These are phyloP conservation scores for Brachypalpus laphriformis DNA, from an alignment of 2,888 invertebrate genomes.

Conservation along the genomic window DNA sequence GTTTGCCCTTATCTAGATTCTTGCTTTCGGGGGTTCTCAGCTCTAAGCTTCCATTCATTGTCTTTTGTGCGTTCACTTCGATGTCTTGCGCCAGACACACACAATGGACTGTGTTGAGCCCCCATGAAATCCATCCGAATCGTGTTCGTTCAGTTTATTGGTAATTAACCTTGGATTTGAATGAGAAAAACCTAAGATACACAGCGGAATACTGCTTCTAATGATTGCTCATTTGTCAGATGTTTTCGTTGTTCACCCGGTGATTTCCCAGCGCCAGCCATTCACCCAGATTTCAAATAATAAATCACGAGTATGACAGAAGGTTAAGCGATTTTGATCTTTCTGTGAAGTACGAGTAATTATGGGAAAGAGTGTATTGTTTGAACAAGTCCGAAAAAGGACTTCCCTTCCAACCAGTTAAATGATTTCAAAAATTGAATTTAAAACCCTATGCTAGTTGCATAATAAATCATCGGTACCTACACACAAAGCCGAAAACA, in stretches of 20 bases:
- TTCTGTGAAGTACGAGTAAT: background rate
- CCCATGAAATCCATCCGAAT: slow-evolving; percentile 17
- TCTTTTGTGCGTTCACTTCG: slow-evolving; percentile 29
- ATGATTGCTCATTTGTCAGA: slow-evolving; percentile 40
- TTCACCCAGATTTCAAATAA: slow-evolving; percentile 37
- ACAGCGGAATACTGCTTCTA: slow-evolving; percentile 11
- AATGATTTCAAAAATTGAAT: slow-evolving; percentile 36
- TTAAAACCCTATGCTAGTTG: background rate
- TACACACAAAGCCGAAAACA: background rate
- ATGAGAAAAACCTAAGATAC: slow-evolving; percentile 39
- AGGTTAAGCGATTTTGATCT: slow-evolving; percentile 34
- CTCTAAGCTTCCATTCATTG: slow-evolving; percentile 18
- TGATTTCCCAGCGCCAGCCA: slow-evolving; percentile 11
- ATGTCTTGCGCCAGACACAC: slow-evolving; percentile 4
- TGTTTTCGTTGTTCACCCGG: slow-evolving; percentile 11
- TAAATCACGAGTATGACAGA: slow-evolving; percentile 55
- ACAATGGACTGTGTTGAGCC: background rate
- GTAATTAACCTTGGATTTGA: slow-evolving; percentile 68
- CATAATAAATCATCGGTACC: background rate
- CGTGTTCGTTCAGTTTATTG: slow-evolving; percentile 52
- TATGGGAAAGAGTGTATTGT: background rate
- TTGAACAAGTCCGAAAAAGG: background rate
- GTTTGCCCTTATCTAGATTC: slow-evolving; percentile 60
- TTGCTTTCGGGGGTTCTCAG: slow-evolving; percentile 7
- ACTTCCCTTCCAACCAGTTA: background rate